Evolutionary conservation across 2,113 vertebrate species (phyloP).

Genomic region (Struthidea cinerea): DNA sequence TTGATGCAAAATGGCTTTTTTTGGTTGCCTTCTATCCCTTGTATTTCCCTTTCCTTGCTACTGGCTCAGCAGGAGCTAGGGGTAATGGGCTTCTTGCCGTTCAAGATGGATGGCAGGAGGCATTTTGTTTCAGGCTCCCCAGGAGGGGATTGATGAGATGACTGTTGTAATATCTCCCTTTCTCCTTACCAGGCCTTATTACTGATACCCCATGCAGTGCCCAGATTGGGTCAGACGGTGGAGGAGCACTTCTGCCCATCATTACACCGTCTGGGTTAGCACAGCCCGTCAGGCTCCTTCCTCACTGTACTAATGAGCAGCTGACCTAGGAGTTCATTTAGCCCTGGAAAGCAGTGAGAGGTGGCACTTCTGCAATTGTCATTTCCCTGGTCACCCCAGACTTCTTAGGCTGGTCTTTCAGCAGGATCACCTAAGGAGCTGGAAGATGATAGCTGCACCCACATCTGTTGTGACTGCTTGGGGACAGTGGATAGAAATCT

Average conservation of each 20-base stretch:
- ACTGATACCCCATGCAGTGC: neutral
- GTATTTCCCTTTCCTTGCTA: neutral
- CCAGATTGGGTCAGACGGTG: neutral
- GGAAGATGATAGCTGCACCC: neutral
- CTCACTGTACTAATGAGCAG: neutral
- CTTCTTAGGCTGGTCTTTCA: neutral
- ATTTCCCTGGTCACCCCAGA: neutral
- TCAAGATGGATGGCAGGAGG: neutral
- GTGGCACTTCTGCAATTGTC: neutral
- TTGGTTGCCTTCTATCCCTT: neutral
- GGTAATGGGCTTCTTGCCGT: slow-evolving; percentile 11
- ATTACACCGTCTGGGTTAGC: neutral
- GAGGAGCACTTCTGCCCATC: neutral
- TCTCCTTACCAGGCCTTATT: neutral
- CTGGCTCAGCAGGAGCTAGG: neutral
- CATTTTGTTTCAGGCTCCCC: neutral
- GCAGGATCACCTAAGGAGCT: neutral
- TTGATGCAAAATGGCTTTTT: neutral
- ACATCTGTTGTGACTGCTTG: neutral
- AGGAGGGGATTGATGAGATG: slow-evolving; percentile 17
- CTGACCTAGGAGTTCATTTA: neutral
- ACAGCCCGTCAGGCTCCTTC: neutral
- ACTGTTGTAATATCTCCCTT: neutral
- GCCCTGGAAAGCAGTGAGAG: neutral
- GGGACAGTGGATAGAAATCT: neutral